phyloP scores from a whole-genome alignment of 2,797 vertebrate genomes.

The Enteromius trimaculatus region DNA sequence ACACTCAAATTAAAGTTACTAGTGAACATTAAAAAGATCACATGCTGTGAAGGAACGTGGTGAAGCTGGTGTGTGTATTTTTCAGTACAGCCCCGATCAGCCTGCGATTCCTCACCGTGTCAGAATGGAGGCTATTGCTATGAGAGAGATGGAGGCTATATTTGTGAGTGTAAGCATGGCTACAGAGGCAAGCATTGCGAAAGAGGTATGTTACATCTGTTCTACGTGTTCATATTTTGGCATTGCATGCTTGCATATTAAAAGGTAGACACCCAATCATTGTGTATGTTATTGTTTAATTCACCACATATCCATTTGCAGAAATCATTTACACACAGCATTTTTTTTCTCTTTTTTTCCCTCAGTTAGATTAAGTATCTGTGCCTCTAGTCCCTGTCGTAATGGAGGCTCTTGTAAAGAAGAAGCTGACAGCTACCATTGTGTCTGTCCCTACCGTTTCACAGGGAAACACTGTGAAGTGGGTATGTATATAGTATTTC shows the following conservation, averaged over 20 bases:
- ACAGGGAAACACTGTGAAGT: constrained; percentile 96
- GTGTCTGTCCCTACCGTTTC: constrained; percentile 93
- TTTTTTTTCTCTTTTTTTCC: constrained; percentile 55
- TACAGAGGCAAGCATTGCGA: constrained; percentile 92
- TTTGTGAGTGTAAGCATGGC: constrained; percentile 88
- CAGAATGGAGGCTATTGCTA: constrained; percentile 93
- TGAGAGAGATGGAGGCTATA: constrained; percentile 86
- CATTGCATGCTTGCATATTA: background rate
- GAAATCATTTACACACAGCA: constrained; percentile 14
- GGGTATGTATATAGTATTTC: constrained; percentile 76
- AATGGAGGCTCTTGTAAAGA: constrained; percentile 96
- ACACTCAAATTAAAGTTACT: constrained; percentile 49
- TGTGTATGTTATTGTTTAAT: background rate
- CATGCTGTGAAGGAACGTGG: constrained; percentile 71
- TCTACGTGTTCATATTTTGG: constrained; percentile 44
- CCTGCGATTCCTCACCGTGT: constrained; percentile 96
- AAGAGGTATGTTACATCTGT: constrained; percentile 81
- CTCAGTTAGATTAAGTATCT: constrained; percentile 90
- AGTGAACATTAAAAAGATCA: constrained; percentile 38
- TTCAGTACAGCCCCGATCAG: constrained; percentile 90
- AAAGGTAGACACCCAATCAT: background rate
- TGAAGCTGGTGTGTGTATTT: constrained; percentile 81
- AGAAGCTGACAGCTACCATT: constrained; percentile 84
- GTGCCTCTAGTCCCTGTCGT: constrained; percentile 89
- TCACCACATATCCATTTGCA: background rate